Evolutionary conservation across 2,113 vertebrate genomes (phyloP), one percentile per base, ranked within the genome.

Genomic region (Maccullochella peelii): DNA sequence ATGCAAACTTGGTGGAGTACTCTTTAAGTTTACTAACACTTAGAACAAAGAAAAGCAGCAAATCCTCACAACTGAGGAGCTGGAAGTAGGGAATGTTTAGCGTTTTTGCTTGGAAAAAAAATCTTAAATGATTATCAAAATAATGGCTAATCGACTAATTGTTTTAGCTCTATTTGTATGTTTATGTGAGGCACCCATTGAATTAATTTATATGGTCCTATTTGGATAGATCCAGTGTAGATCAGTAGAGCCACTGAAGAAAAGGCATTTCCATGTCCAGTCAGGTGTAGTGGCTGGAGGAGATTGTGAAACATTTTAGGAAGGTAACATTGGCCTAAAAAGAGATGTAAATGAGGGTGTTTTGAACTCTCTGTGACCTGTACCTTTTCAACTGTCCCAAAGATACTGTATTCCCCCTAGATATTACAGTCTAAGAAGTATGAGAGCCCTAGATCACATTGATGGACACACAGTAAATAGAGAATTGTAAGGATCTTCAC

Each of bases 401-500:
- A 75, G 59, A 66, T 67, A 20, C 47, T 71, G 14, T 20, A n/a
- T 71, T 52, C 54, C 47, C 33, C 61, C 4, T 33, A 75, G 47
- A 65, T 54, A 6, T 23, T 18, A 15, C 47, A 23, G 57, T 57
- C 67, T 74, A 16, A 57, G 38, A 69, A 27, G n/a, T 30, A 21
- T 57, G n/a, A 57, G n/a, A 82, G 67, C 47, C 66, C 21, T 9
- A 9, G 25, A 57, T 83, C 42, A 5, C 81, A 84, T 83, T 94
- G 90, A 95, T 86, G 90, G 86, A 93, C 88, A 86, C 88, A 93
- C 82, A 76, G 90, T 93, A 95, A 93, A 95, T 88, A 92, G 92
- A 94, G 85, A 52, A 88, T 93, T 95, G 91, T 86, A 93, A 94
- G 83, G 89, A 65, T 89, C 87, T 88, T 92, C 92, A 49, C 79